Conservation (phyloP, 30 jellyfish, hydroid and myxozoan species). For the Hydractinia symbiolongicarpus region DNA sequence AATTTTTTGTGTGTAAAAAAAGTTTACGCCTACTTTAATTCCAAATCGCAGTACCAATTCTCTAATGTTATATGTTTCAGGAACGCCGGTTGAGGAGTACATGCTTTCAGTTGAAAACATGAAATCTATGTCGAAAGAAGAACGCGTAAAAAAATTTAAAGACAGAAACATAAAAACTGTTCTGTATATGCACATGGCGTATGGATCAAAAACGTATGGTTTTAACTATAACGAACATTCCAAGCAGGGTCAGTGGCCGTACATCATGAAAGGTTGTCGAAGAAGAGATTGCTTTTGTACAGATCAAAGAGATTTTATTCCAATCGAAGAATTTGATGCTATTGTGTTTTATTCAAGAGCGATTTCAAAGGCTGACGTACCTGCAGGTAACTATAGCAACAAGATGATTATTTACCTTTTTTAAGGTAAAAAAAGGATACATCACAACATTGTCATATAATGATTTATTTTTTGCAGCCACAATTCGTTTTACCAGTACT, state of each 20-base stretch:
- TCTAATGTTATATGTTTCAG: slow-evolving; percentile 26
- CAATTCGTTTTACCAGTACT: too few species aligned
- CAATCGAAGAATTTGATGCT: slow-evolving; percentile 3
- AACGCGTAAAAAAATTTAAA: neutral
- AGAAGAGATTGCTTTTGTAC: slow-evolving; percentile 8
- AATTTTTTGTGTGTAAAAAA: too few species aligned
- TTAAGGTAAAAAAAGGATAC: too few species aligned
- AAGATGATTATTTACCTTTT: too few species aligned
- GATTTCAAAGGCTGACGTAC: neutral
- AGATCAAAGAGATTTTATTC: slow-evolving; percentile 6
- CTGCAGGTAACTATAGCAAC: neutral
- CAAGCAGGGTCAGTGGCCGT: slow-evolving; percentile 2
- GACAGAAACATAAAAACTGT: neutral
- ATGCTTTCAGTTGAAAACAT: neutral
- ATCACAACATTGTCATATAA: too few species aligned
- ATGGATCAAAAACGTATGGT: slow-evolving; percentile 8
- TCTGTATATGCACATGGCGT: slow-evolving; percentile 5
- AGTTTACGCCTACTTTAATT: too few species aligned
- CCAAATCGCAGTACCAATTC: too few species aligned
- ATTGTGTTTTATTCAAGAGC: neutral
- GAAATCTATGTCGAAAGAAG: neutral
- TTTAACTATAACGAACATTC: neutral
- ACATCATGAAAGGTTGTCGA: neutral
- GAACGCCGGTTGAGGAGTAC: slow-evolving; percentile 4
- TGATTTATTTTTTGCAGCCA: too few species aligned